Evolutionary conservation across 2,888 invertebrate species (phyloP), one percentile per base, ranked within the genome.

Genomic region (Gisinianus flammeolus): DNA sequence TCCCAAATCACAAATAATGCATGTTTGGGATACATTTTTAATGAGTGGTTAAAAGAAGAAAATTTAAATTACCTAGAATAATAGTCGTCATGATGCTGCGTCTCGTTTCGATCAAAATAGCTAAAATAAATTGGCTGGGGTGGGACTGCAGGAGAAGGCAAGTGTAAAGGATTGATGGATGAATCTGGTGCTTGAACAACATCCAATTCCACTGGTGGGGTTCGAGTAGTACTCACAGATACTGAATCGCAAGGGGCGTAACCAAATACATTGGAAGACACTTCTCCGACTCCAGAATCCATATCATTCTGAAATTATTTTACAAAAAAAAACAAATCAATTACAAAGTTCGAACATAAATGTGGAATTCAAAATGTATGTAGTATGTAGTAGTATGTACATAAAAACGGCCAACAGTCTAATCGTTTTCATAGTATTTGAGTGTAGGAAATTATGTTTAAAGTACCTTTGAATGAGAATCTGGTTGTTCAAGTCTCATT

Each of bases 101-200:
- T 76, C 69, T 85, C 84, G 78, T 72, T 81, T 54, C 81, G 81
- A 44, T 85, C 85, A 69, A 85, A 85, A 62, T 83, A 84, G 76
- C 83, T 83, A 74, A 68, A 83, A 70, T 83, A 85, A 56, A 81
- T 64, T 26, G 82, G 82, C 62, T 82, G 83, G 22, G 81, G 83
- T 62, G 80, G 83, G 28, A 82, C 81, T 30, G 83, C 83, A 35
- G 85, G 85, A 33, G 85, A 84, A 79, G 83, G 82, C 44, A 83
- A 80, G 64, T 85, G 85, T 28, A 83, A 80, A 67, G 85, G 83
- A 77, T 85, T 84, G 10, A 85, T 78, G 12, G 85, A 85, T 19
- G 85, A 85, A 70, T 85, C 85, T 0, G 85, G 85, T 52, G 85
- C 84, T 77, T 82, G 83, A 66, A 81, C 82, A 28, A 81, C 72